Evolutionary conservation across 2,888 invertebrate species (phyloP).

Genomic region (Ctena decussata): DNA sequence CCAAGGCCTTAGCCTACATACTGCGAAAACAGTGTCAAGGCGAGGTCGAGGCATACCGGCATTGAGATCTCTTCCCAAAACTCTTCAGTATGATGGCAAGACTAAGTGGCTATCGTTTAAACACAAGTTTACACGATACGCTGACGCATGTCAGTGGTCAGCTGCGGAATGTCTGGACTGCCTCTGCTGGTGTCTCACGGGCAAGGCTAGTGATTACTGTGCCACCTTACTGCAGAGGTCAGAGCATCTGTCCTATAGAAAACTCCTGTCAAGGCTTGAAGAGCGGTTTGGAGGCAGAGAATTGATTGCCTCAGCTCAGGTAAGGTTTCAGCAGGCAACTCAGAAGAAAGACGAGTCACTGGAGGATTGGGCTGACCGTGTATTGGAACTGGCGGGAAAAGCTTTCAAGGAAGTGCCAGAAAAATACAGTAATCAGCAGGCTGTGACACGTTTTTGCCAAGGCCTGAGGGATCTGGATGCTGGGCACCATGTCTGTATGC

Average conservation of each 20-base stretch:
- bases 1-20: too few relatives aligned
- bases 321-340: background rate
- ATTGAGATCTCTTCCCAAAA: background rate
- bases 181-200: background rate
- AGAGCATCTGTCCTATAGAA: background rate
- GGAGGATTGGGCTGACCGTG: slow-evolving; percentile 18
- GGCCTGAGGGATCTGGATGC: slow-evolving; percentile 25
- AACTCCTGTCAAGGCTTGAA: background rate
- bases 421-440: slow-evolving; percentile 3
- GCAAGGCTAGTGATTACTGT: background rate
- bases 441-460: slow-evolving; percentile 5
- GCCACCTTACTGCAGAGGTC: background rate
- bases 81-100: background rate
- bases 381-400: background rate
- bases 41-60: background rate
- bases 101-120: background rate
- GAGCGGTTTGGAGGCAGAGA: background rate
- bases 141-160: background rate
- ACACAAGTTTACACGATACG: background rate
- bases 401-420: background rate
- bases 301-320: background rate
- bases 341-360: background rate
- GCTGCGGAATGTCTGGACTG: background rate
- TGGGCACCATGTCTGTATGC: slow-evolving; percentile 13
- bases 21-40: too few relatives aligned